Percentiles rank a stretch among this genome's conserved stretches.
Conservation (phyloP, 2,797 vertebrate species). For the Triplophysa bombifrons region DNA sequence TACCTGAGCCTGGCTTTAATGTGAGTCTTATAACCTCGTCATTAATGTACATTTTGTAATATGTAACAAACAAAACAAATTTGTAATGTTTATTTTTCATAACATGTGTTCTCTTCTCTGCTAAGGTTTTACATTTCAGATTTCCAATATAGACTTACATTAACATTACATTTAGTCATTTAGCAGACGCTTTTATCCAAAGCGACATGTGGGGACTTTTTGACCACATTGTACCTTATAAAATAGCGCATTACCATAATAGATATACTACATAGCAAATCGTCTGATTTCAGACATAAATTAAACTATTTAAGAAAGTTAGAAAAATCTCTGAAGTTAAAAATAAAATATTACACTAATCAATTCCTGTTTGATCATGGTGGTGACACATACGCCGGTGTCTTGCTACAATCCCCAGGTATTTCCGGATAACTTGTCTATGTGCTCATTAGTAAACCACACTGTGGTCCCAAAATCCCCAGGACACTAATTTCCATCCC, state of each 20-base stretch:
- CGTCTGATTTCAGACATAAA: background rate
- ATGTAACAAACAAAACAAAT: too few relatives aligned
- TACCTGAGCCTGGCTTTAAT: conserved; percentile 91
- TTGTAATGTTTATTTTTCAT: too few relatives aligned
- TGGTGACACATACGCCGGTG: background rate
- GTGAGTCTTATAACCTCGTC: conserved; percentile 76
- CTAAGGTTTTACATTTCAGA: too few relatives aligned
- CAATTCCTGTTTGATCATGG: background rate
- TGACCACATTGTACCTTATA: background rate
- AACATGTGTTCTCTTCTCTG: too few relatives aligned
- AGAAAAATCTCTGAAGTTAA: background rate
- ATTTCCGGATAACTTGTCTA: background rate
- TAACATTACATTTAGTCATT: too few relatives aligned
- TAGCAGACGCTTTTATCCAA: too few relatives aligned
- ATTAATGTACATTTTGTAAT: too few relatives aligned
- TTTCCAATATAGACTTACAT: background rate
- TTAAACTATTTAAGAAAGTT: background rate
- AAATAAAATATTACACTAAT: background rate
- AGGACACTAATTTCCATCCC: background rate
- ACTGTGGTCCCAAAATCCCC: conserved; percentile 8
- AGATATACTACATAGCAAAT: background rate
- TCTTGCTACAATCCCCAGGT: background rate
- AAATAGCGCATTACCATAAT: too few relatives aligned
- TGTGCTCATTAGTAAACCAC: conserved; percentile 19
- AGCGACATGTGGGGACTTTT: background rate